Evolutionary conservation across 1,140 invertebrate genomes (phyloP).

Genomic region (Limonius californicus): DNA sequence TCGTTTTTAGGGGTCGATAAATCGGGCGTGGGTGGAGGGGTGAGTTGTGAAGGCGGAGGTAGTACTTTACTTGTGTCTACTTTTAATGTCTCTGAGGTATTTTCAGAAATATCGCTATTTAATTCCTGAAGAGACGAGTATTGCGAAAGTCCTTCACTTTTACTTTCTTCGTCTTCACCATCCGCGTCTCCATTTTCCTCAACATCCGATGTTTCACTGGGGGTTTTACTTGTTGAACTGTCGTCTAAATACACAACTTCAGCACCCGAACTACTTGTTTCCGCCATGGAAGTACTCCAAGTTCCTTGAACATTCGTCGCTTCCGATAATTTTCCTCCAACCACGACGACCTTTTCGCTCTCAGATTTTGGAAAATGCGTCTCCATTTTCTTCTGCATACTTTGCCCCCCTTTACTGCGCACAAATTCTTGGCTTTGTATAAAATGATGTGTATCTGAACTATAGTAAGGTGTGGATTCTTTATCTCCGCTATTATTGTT

Average conservation of each 20-base stretch:
- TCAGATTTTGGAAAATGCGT: conserved; percentile 36
- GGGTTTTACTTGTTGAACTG: conserved; percentile 4
- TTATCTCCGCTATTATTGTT: conserved; percentile 53
- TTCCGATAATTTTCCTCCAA: background rate
- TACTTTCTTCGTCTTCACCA: conserved; percentile 13
- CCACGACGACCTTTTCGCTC: background rate
- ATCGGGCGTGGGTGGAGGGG: conserved; percentile 39
- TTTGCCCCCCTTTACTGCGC: conserved; percentile 16
- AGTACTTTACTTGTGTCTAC: background rate
- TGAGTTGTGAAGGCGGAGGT: conserved; percentile 25
- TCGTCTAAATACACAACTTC: conserved; percentile 37
- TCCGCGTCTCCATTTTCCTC: conserved; percentile 14
- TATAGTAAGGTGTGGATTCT: conserved; percentile 30
- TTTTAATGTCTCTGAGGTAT: too few species aligned
- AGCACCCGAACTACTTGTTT: conserved; percentile 18
- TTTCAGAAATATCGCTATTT: too few species aligned
- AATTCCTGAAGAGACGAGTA: too few species aligned
- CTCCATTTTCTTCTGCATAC: conserved; percentile 33
- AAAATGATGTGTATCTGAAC: background rate
- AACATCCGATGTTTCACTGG: conserved; percentile 9
- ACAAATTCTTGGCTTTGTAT: background rate
- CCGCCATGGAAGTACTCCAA: conserved; percentile 27
- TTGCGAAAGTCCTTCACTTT: background rate
- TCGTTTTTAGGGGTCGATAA: conserved; percentile 22
- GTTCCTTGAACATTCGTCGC: conserved; percentile 27